Percentiles rank a stretch among this genome's conserved stretches.
Conservation (phyloP, 2,113 vertebrate species). For the Delphinus delphis region DNA sequence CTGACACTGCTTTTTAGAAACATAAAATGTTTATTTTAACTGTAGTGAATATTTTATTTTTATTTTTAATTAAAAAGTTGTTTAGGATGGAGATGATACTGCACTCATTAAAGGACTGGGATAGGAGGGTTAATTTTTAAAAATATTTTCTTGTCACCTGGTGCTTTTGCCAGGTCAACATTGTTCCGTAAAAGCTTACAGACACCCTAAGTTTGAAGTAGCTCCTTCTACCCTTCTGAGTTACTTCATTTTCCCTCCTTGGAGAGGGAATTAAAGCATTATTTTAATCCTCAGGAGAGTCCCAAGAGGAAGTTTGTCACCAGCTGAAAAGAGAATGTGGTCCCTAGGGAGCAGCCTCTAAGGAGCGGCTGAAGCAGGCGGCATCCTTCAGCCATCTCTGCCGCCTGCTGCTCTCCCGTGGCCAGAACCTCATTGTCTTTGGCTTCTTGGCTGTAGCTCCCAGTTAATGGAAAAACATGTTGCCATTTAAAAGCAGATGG, state of each 20-base stretch:
- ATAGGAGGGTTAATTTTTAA: background rate
- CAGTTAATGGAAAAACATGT: constrained; percentile 77
- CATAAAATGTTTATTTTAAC: background rate
- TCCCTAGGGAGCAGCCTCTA: background rate
- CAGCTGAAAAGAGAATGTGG: background rate
- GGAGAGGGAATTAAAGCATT: background rate
- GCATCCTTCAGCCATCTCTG: constrained; percentile 55
- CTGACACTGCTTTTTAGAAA: constrained; percentile 76
- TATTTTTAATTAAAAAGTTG: constrained; percentile 25
- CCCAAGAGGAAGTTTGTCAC: background rate
- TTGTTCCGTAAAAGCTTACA: background rate
- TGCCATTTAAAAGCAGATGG: constrained; percentile 81
- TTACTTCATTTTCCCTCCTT: background rate
- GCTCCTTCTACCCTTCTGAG: background rate
- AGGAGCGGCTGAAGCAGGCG: background rate
- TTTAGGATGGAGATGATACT: background rate
- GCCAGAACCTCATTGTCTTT: constrained; percentile 58
- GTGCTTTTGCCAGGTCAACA: background rate
- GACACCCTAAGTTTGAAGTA: fast-evolving
- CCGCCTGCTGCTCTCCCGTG: constrained; percentile 17
- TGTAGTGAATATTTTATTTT: background rate
- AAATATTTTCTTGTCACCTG: background rate
- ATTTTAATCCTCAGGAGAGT: background rate
- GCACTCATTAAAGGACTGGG: background rate
- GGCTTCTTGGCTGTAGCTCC: constrained; percentile 67